Evolutionary conservation across 1,140 invertebrate genomes (phyloP).

Genomic region (Hycleus cichorii): DNA sequence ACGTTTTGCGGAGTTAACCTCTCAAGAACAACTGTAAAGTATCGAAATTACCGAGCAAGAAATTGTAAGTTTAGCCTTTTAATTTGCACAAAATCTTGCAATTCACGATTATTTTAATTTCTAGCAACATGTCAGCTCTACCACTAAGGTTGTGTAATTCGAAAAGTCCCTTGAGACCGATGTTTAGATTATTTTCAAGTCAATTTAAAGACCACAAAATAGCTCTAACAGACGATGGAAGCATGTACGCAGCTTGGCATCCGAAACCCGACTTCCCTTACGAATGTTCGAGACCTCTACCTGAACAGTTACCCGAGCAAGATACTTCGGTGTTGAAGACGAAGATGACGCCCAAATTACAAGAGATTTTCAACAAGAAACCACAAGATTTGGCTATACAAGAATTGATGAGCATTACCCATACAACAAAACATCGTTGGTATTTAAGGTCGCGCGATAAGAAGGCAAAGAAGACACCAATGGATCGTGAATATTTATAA

Average conservation of each 20-base stretch:
- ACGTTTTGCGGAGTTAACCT: too few species aligned
- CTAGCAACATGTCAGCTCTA: too few species aligned
- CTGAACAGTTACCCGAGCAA: slow-evolving; percentile 39
- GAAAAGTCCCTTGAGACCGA: not conserved
- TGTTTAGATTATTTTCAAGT: slow-evolving; percentile 4
- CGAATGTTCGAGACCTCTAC: slow-evolving; percentile 69
- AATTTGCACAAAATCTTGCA: too few species aligned
- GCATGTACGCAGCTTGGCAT: slow-evolving; percentile 80
- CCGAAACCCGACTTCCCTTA: slow-evolving; percentile 76
- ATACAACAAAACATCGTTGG: slow-evolving; percentile 76
- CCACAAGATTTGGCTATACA: slow-evolving; percentile 52
- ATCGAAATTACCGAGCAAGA: too few species aligned
- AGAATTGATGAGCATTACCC: slow-evolving; percentile 65
- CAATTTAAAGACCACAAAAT: slow-evolving; percentile 44
- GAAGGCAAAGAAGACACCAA: slow-evolving; percentile 55
- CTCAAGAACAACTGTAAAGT: too few species aligned
- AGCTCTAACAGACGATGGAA: slow-evolving; percentile 62
- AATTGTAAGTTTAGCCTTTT: too few species aligned
- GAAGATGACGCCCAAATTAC: slow-evolving; percentile 51
- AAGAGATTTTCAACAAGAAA: slow-evolving; percentile 58
- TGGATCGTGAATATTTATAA: slow-evolving; percentile 69
- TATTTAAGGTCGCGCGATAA: slow-evolving; percentile 60
- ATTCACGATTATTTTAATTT: too few species aligned
- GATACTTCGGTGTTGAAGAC: slow-evolving; percentile 55
- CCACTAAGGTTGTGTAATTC: slow-evolving; percentile 1